These are phyloP conservation scores for Urocyon cinereoargenteus DNA, from an alignment of 2,797 vertebrate species.

Conservation along the genomic window DNA sequence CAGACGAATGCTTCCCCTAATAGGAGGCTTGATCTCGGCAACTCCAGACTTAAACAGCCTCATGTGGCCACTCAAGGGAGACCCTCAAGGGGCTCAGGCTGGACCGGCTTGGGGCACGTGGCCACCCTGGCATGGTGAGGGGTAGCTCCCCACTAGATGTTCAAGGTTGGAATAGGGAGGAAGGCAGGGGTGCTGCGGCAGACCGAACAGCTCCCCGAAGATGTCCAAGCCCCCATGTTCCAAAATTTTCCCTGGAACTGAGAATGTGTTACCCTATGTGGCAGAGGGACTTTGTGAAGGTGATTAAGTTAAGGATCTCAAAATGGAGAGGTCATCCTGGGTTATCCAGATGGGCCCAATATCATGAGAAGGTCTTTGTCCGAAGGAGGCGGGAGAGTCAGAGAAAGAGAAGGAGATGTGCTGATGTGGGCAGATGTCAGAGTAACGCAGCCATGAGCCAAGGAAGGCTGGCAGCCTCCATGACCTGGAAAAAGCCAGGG, in stretches of 20 bases:
- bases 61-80: not conserved
- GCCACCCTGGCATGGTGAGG: not conserved
- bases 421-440: not conserved
- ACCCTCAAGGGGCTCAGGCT: not conserved
- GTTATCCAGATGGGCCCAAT: not conserved
- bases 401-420: not conserved
- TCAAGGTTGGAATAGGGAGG: not conserved
- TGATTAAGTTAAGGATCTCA: not conserved
- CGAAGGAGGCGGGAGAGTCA: not conserved
- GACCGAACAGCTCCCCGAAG: not conserved
- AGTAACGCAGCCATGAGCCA: fast-evolving
- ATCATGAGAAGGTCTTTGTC: not conserved
- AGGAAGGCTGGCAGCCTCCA: not conserved
- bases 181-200: not conserved
- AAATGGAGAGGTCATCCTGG: not conserved
- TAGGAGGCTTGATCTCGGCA: not conserved
- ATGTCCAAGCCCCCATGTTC: not conserved
- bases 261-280: not conserved
- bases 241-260: not conserved
- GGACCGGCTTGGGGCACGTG: fast-evolving
- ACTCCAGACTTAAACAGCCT: not conserved
- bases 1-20: not conserved
- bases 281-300: not conserved
- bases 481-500: not conserved
- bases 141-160: not conserved